phyloP scores from a whole-genome alignment of 2,797 vertebrate genomes.

The Onychomys arenicola region DNA sequence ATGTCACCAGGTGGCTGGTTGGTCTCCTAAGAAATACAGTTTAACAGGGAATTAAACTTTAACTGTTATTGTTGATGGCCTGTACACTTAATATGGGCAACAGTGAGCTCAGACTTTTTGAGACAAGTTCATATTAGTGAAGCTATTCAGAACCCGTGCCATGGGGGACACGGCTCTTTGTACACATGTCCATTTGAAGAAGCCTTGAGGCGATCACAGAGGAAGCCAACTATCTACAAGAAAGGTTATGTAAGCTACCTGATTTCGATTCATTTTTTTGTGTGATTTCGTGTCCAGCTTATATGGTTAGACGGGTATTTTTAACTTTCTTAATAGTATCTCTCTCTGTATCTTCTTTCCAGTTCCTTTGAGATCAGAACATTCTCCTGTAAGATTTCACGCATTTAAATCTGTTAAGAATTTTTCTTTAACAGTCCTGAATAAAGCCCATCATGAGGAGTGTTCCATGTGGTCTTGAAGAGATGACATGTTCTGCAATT shows the following conservation, averaged over 20 bases:
- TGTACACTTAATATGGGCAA: background rate
- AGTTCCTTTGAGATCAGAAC: background rate
- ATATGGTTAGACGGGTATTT: background rate
- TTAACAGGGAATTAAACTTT: background rate
- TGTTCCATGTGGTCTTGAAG: background rate
- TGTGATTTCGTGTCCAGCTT: background rate
- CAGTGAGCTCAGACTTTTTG: background rate
- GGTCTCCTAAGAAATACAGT: background rate
- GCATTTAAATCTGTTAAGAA: background rate
- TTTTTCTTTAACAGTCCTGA: background rate
- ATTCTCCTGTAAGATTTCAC: background rate
- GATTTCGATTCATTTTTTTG: background rate
- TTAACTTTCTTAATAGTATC: background rate
- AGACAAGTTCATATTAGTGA: background rate
- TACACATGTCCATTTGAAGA: background rate
- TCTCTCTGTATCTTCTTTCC: background rate
- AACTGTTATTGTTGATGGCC: background rate
- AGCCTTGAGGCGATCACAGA: background rate
- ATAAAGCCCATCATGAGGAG: background rate
- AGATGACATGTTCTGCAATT: too few relatives aligned
- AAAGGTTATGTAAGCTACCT: background rate
- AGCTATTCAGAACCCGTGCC: background rate
- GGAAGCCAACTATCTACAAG: background rate
- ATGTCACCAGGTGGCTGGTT: background rate
- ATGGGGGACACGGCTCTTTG: background rate